Evolutionary conservation across 2,888 invertebrate genomes (phyloP).

Genomic region (Tribolium freemani): DNA sequence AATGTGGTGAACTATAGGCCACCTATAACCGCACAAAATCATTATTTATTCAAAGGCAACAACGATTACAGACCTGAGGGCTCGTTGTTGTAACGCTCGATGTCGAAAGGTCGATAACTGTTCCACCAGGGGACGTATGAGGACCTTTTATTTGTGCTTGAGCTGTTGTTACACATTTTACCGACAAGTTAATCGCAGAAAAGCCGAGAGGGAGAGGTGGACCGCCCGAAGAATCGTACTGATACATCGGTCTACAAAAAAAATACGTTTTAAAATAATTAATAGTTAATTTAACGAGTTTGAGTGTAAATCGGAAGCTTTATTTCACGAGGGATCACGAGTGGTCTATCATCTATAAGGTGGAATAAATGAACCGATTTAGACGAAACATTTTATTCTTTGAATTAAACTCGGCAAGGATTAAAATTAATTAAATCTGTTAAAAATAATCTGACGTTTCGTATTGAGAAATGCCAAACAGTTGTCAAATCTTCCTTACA

Average conservation of each 20-base stretch:
- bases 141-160: slow-evolving; percentile 77
- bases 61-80: slow-evolving; percentile 78
- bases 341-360: no score
- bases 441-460: no score
- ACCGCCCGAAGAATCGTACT: slow-evolving; percentile 81
- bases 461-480: no score
- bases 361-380: no score
- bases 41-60: slow-evolving; percentile 10
- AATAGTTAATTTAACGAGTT: no score
- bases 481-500: no score
- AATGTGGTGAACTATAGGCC: slow-evolving; percentile 83
- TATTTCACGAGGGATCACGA: no score
- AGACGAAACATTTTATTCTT: no score
- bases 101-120: slow-evolving; percentile 89
- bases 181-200: slow-evolving; percentile 86
- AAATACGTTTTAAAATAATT: no score
- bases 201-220: slow-evolving; percentile 82
- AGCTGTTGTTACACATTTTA: slow-evolving; percentile 85
- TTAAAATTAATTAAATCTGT: no score
- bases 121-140: slow-evolving; percentile 82
- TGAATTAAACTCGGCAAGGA: no score
- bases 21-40: slow-evolving; percentile 69
- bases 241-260: slow-evolving; percentile 81
- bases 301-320: no score
- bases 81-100: slow-evolving; percentile 87